These are phyloP conservation scores for Pachyuromys duprasi DNA, from an alignment of 2,797 vertebrate species.

Conservation along the genomic window DNA sequence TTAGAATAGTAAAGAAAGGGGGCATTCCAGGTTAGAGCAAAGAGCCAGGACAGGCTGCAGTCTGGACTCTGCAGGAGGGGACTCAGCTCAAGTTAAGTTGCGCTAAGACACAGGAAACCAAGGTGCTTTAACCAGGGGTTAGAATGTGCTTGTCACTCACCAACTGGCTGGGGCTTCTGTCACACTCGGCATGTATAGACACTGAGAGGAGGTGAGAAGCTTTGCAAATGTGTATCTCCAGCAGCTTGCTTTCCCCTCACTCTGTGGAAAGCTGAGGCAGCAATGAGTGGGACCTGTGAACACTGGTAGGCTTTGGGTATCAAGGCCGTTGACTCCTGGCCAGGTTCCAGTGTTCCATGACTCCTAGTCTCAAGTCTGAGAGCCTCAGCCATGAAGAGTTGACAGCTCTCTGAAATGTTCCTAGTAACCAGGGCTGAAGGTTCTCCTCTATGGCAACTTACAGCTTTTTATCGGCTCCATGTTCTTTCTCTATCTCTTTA, in stretches of 20 bases:
- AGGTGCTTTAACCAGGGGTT: background rate
- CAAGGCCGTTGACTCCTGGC: no score
- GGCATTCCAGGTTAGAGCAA: background rate
- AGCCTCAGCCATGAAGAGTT: background rate
- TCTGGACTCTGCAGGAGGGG: background rate
- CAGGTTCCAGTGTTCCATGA: background rate
- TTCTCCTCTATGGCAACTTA: background rate
- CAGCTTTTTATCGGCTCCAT: background rate
- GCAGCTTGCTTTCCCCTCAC: background rate
- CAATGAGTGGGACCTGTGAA: no score
- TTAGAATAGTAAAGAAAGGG: background rate
- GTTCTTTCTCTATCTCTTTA: background rate
- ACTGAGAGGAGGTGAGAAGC: background rate
- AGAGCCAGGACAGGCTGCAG: background rate
- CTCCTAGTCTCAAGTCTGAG: background rate
- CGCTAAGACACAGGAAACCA: background rate
- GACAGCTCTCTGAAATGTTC: background rate
- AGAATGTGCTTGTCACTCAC: background rate
- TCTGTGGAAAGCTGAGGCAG: background rate
- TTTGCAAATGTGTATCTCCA: background rate
- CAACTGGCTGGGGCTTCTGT: background rate
- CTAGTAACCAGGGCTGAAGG: background rate
- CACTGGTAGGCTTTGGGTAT: background rate
- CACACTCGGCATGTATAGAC: background rate
- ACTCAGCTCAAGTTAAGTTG: background rate